Percentiles rank a stretch among this genome's conserved stretches.
These are phyloP conservation scores for Amblyjoppa fuscipennis DNA, from an alignment of 2,888 invertebrate genomes.

Conservation along the genomic window DNA sequence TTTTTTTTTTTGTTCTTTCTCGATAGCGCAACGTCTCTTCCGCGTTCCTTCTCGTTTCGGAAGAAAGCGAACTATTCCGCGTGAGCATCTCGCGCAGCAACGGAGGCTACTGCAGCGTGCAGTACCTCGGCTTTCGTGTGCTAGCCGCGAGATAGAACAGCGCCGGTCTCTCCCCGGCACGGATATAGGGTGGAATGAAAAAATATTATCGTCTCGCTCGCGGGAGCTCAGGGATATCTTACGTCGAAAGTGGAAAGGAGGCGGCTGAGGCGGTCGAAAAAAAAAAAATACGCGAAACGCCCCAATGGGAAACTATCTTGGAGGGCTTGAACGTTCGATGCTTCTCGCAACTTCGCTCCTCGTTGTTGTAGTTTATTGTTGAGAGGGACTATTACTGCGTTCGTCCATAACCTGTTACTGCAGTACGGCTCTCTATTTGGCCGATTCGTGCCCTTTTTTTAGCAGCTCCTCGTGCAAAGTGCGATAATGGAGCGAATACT, in stretches of 20 bases:
- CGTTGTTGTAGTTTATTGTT: slow-evolving; percentile 7
- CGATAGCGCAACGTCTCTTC: background rate
- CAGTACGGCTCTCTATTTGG: background rate
- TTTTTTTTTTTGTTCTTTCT: background rate
- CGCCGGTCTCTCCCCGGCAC: background rate
- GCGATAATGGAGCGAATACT: background rate
- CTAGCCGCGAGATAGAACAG: slow-evolving; percentile 29
- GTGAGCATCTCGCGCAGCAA: slow-evolving; percentile 30
- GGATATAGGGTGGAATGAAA: slow-evolving; percentile 53
- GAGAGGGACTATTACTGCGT: background rate
- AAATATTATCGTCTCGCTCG: slow-evolving; percentile 58
- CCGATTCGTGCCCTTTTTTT: background rate
- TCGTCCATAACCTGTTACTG: background rate
- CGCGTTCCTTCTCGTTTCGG: slow-evolving; percentile 54
- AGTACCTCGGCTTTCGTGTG: background rate
- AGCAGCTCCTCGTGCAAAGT: background rate
- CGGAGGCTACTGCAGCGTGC: slow-evolving; percentile 24
- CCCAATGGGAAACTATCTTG: slow-evolving; percentile 52
- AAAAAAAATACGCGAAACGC: slow-evolving; percentile 36
- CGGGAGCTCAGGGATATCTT: slow-evolving; percentile 27
- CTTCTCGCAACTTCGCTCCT: slow-evolving; percentile 34
- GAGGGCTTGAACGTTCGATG: slow-evolving; percentile 41
- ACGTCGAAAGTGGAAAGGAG: slow-evolving; percentile 15
- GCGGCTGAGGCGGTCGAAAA: background rate
- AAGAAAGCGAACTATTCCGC: slow-evolving; percentile 40